These are phyloP conservation scores for Limnothrissa miodon DNA, from an alignment of 2,113 vertebrate genomes.

Conservation along the genomic window DNA sequence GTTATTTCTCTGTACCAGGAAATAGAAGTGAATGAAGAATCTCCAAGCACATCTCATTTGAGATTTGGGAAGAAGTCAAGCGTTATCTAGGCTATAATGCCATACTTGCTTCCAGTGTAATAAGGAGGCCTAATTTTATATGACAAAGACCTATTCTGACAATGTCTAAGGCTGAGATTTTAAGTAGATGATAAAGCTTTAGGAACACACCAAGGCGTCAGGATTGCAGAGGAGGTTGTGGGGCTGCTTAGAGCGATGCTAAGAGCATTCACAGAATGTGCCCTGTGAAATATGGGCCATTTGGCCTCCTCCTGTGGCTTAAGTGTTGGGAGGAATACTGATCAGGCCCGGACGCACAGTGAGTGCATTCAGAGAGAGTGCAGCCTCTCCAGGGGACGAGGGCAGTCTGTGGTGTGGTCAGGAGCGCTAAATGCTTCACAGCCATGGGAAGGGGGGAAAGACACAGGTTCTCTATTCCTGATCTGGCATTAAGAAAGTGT, in stretches of 20 bases:
- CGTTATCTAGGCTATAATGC: no score
- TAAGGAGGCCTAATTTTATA: not conserved
- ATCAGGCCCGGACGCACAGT: constrained; percentile 60
- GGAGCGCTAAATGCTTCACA: constrained; percentile 20
- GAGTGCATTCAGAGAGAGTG: constrained; percentile 56
- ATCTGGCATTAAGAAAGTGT: not conserved
- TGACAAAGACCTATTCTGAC: not conserved
- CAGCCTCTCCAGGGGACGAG: not conserved
- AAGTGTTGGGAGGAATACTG: constrained; percentile 60
- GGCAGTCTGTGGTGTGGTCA: constrained; percentile 47
- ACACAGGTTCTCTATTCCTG: not conserved
- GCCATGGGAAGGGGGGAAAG: constrained; percentile 3
- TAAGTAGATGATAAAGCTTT: not conserved
- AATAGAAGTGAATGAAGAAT: no score
- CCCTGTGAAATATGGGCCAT: constrained; percentile 41
- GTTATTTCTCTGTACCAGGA: no score
- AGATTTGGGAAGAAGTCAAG: no score
- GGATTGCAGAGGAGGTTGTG: not conserved
- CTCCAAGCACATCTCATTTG: no score
- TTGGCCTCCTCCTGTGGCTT: constrained; percentile 30
- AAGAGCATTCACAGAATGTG: constrained; percentile 31
- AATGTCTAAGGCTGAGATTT: not conserved
- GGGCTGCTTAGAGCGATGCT: constrained; percentile 21
- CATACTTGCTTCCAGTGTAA: no score
- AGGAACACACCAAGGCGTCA: not conserved